Conservation (phyloP, 2,888 invertebrate species). For the Pyrrhia umbra region DNA sequence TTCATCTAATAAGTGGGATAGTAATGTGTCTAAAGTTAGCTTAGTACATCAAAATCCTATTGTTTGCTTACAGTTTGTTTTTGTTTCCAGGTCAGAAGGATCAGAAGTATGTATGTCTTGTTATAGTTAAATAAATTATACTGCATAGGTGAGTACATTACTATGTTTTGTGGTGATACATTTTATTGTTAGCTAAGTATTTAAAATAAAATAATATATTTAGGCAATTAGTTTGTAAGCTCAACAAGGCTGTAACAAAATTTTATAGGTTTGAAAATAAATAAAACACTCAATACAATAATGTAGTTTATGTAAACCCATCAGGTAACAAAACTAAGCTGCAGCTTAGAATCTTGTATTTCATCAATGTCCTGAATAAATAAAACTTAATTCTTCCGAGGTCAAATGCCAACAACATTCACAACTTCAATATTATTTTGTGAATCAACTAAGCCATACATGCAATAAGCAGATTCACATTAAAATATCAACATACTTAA, state of each 20-base stretch:
- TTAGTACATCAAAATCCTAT: not conserved
- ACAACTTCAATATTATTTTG: not conserved
- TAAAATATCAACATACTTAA: too few species aligned
- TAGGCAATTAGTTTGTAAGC: constrained; percentile 31
- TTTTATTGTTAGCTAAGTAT: constrained; percentile 22
- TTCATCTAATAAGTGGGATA: too few species aligned
- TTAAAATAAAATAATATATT: not conserved
- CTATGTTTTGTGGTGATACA: constrained; percentile 21
- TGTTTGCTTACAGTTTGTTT: not conserved
- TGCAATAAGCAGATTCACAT: too few species aligned
- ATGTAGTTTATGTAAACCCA: constrained; percentile 66
- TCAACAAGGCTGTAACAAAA: constrained; percentile 59
- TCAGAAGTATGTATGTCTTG: constrained; percentile 83
- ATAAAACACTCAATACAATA: constrained; percentile 60
- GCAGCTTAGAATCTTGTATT: constrained; percentile 47
- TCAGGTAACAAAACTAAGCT: constrained; percentile 64
- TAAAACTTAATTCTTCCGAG: constrained; percentile 8
- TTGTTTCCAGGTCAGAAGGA: constrained; percentile 79
- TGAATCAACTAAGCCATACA: too few species aligned
- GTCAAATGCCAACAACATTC: not conserved
- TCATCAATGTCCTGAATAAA: constrained; percentile 23
- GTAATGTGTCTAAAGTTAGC: not conserved
- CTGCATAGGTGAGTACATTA: constrained; percentile 16
- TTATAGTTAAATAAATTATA: constrained; percentile 68
- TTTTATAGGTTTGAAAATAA: constrained; percentile 51